Evolutionary conservation across 2,797 vertebrate genomes (phyloP), one percentile per base, ranked within the genome.

Genomic region (Cichlasoma orientale): DNA sequence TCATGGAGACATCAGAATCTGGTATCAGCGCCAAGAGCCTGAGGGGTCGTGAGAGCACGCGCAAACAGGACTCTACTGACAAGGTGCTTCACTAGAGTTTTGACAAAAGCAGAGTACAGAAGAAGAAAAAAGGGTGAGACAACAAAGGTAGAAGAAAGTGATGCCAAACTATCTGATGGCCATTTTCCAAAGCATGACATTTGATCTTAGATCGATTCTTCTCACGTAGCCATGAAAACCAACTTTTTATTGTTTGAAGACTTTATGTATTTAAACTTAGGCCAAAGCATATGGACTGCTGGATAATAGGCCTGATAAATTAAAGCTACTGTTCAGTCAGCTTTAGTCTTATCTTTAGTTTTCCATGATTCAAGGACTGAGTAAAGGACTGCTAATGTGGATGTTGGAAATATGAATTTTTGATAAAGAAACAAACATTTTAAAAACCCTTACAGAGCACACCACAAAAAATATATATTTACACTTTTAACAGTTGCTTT

Each of bases 1-100:
- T 96, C 86, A 96, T 96, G 95, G 95, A 96, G 90, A 96, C 96
- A 0, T 98, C 98, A 0, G 98, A 99, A 90, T 97, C 97, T 2
- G 97, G 97, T 74, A 98, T 99, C 94, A 97, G 97, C 92, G 96
- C 98, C 93, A 99, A 99, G 94, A 99, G 97, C 94, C 95, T 99
- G 93, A 97, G 98, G 85, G 98, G 97, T 58, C 96, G 98, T 82
- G 98, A 99, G 93, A 97, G 96, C 91, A 96, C 97, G 78, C 97
- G 97, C 85, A 98, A 97, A 90, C 98, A 98, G 89, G 98, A 99
- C 95, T 95, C 97, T 85, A 96, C 96, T 5, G 98, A 99, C 94
- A 99, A 99, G 97, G 98, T 98, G 94, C 95, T 90, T 84, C 82
- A 86, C 76, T 89, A 89, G 85, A 88, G 82, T 85, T 86, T 89